Evolutionary conservation across 2,113 vertebrate genomes (phyloP).

Genomic region (Saimiri boliviensis): DNA sequence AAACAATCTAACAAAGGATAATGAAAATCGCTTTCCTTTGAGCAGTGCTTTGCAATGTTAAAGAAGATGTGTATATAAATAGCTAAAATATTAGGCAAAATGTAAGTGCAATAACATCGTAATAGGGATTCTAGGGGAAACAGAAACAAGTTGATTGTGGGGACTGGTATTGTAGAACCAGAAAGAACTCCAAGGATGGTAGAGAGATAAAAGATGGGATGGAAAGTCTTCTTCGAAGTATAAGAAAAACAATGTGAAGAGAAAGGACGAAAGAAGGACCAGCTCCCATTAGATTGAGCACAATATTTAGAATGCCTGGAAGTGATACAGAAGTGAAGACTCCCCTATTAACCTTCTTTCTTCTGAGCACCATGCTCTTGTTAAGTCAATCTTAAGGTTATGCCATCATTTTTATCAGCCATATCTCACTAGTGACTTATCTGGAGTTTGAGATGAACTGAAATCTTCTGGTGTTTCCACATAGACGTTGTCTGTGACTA

Average conservation of each 20-base stretch:
- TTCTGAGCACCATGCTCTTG: not conserved
- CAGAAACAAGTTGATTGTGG: not conserved
- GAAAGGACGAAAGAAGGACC: not conserved
- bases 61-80: not conserved
- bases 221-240: not conserved
- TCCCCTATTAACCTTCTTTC: not conserved
- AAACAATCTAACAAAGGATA: not conserved
- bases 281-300: not conserved
- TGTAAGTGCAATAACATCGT: not conserved
- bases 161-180: not conserved
- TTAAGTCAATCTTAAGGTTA: not conserved
- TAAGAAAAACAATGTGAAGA: not conserved
- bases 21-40: not conserved
- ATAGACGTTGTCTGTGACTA: not conserved
- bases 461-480: not conserved
- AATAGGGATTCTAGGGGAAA: not conserved
- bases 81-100: not conserved
- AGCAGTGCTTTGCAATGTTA: not conserved
- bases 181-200: not conserved
- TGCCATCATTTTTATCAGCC: not conserved
- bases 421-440: not conserved
- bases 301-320: not conserved
- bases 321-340: not conserved
- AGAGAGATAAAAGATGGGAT: not conserved
- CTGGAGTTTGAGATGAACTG: not conserved